Evolutionary conservation across 2,888 invertebrate genomes (phyloP), one percentile per base, ranked within the genome.

Genomic region (Heliconius sara): DNA sequence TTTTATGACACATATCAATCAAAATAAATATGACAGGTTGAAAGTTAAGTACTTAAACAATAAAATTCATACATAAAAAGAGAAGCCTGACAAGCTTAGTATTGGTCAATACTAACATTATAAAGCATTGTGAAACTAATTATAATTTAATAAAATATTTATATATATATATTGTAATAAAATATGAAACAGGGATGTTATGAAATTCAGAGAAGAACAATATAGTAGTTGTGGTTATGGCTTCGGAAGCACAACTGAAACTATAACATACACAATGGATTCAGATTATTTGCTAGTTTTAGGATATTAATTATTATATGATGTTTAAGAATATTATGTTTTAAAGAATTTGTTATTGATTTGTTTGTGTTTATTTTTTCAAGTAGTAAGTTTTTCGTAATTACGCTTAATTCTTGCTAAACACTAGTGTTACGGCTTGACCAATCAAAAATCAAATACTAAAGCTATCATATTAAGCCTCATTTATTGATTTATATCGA

Each of bases 11-110:
- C 72, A 39, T 65, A 13, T 27, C 13, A 70, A 78, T 72, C 47
- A 67, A 52, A 65, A 75, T 39, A 34, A 68, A 63, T 60, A 72
- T 57, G 78, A 72, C 81, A 81, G 78, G 72, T 77, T 68, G 67
- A 68, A 68, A 71, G 30, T 43, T 65, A 68, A 70, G 70, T 47
- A 70, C 16, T 27, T 47, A 47, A 7, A 13, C 9, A n/a, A 73
- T 63, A 74, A 39, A 70, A 25, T 70, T 47, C 43, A 27, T 67
- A 27, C 19, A 67, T 52, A 47, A 65, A 67, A 43, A 47, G 19
- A 57, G 16, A 57, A 19, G 57, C 34, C 68, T 27, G 34, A 30
- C 57, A 76, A n/a, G 16, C 25, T 63, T 4, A 9, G 12, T n/a
- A n/a, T n/a, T 63, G n/a, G 3, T 10, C n/a, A 3, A n/a, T n/a